Base-by-base conservation (phyloP, 2,888 invertebrate species). In the Ceraclea dissimilis region DNA sequence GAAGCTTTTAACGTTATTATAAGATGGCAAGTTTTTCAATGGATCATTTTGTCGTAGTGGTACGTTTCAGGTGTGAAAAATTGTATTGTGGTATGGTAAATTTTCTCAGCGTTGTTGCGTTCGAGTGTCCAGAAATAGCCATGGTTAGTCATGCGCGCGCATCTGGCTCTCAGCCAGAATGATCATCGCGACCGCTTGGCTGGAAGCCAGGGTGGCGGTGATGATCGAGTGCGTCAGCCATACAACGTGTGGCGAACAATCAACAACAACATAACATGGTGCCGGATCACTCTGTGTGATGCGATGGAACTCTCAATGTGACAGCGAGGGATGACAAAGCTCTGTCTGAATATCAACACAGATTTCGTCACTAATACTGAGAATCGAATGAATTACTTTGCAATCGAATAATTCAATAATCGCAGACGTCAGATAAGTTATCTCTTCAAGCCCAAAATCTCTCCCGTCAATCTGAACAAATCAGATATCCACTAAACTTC, bases 81-180 rank as follows among this genome's bases (percentile, higher is more conserved):
- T 10, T 6, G 5, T 18, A 18, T 11, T 5, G 46, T 4, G 20
- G 18, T 11, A 16, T 10, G 13, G 46, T 19, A 46, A 46, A 46
- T 18, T 17, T 18, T 11, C 18, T 10, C 13, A 19, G 2, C 10
- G 46, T n/a, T 20, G 49, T 16, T 54, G 54, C 49, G 51, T 39
- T 31, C 16, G 13, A 39, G 39, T n/a, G 26, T 34, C 57, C 52
- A 52, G 49, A 53, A 55, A 57, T 52, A 58, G 52, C 31, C 20
- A 17, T 8, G 18, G 52, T 60, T 53, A 58, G 59, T 59, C 61
- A 61, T 60, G 59, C 59, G 60, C 61, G 60, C 58, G 62, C 59
- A 52, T 53, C 44, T 51, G 34, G 50, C 51, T 21, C 43, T 4
- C 52, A 39, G 43, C 52, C 49, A 51, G 39, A 39, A 39, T 31